Evolutionary conservation across 1,140 invertebrate species (phyloP).

Genomic region (Papilio polyxenes): DNA sequence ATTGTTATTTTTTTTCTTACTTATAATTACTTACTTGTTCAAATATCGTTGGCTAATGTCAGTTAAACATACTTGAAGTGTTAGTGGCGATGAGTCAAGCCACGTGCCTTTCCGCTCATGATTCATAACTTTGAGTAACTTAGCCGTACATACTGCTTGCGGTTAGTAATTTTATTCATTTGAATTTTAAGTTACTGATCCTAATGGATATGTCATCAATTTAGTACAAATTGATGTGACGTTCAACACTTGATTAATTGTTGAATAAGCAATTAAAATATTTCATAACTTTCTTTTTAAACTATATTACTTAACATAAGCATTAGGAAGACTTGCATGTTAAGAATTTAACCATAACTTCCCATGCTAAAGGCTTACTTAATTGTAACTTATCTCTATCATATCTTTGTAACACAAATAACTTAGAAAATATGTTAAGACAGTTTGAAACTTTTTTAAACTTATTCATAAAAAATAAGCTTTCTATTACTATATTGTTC

Average conservation of each 20-base stretch:
- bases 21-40: conserved; percentile 27
- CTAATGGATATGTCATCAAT: conserved; percentile 23
- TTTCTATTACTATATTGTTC: too few relatives aligned
- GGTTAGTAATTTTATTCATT: conserved; percentile 26
- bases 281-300: neutral
- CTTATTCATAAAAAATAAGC: too few relatives aligned
- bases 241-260: neutral
- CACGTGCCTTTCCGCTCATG: conserved; percentile 19
- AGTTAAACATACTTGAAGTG: conserved; percentile 28
- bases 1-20: conserved; percentile 13
- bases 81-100: conserved; percentile 22
- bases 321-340: too few relatives aligned
- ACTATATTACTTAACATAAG: neutral
- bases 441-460: too few relatives aligned
- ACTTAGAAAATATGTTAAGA: neutral
- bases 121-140: conserved; percentile 15
- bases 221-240: neutral
- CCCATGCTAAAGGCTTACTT: neutral
- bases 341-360: neutral
- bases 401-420: neutral
- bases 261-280: neutral
- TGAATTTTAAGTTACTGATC: conserved; percentile 32
- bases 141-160: neutral
- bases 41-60: conserved; percentile 26
- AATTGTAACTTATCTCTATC: neutral